Conservation (phyloP, 2,113 vertebrate species). For the Onychostoma macrolepis region DNA sequence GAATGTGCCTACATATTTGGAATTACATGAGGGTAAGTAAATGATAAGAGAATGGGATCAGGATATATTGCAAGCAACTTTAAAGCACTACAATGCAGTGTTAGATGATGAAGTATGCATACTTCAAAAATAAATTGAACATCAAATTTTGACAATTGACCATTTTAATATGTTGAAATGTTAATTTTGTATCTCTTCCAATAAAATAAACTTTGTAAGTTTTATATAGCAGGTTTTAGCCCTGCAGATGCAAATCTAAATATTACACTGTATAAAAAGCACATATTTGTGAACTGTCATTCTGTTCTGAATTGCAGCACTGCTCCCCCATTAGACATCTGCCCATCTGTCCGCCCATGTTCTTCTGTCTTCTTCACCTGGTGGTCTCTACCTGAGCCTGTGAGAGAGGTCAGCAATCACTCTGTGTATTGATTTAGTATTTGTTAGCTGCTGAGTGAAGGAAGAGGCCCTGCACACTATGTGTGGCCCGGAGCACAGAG, state of each 20-base stretch:
- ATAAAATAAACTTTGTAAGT: too few species aligned
- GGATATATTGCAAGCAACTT: too few species aligned
- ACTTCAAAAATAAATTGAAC: background rate
- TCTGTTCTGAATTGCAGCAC: background rate
- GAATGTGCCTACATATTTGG: too few species aligned
- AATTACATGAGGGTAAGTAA: too few species aligned
- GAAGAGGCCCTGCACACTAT: conserved; percentile 16
- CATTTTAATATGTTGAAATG: too few species aligned
- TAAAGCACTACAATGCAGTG: background rate
- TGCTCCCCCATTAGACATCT: conserved; percentile 15
- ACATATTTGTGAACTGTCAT: background rate
- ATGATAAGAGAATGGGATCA: too few species aligned
- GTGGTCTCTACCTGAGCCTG: conserved; percentile 40
- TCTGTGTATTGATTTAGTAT: conserved; percentile 17
- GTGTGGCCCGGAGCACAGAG: conserved; percentile 43
- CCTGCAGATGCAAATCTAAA: background rate
- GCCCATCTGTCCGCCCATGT: background rate
- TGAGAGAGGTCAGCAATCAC: conserved; percentile 25
- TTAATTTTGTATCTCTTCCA: background rate
- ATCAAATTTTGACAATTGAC: background rate
- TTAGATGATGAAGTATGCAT: background rate
- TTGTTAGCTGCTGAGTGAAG: conserved; percentile 43
- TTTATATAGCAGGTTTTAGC: background rate
- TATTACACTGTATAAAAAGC: background rate
- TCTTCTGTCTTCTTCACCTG: conserved; percentile 11